Conservation (phyloP, 2,113 vertebrate genomes). For the Mustela nigripes region DNA sequence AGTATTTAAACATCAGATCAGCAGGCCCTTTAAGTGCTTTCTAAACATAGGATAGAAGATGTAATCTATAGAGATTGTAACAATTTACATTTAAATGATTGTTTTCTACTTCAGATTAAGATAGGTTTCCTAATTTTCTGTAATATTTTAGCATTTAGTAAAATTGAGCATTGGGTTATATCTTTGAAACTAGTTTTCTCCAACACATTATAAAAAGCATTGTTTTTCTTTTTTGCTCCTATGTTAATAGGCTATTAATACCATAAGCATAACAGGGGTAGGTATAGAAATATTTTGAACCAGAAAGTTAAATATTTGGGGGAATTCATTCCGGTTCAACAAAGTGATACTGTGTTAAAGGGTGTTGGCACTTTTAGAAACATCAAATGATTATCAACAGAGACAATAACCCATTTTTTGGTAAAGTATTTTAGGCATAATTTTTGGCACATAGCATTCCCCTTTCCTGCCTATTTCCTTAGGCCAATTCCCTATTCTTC, state of each 20-base stretch:
- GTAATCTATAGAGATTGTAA: not conserved
- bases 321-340: not conserved
- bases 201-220: not conserved
- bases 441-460: not conserved
- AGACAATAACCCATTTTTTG: not conserved
- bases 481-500: not conserved
- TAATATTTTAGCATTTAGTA: not conserved
- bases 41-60: not conserved
- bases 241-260: not conserved
- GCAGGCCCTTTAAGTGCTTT: not conserved
- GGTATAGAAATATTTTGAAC: not conserved
- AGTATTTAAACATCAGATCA: not conserved
- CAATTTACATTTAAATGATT: not conserved
- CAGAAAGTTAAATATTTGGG: not conserved
- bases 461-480: not conserved
- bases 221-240: not conserved
- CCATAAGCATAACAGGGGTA: not conserved
- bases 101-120: not conserved
- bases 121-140: not conserved
- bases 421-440: not conserved
- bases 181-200: not conserved
- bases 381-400: not conserved
- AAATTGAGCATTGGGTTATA: not conserved
- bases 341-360: not conserved
- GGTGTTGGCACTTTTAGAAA: not conserved